These are phyloP conservation scores for Tholera decimalis DNA, from an alignment of 2,888 invertebrate species.

Conservation along the genomic window DNA sequence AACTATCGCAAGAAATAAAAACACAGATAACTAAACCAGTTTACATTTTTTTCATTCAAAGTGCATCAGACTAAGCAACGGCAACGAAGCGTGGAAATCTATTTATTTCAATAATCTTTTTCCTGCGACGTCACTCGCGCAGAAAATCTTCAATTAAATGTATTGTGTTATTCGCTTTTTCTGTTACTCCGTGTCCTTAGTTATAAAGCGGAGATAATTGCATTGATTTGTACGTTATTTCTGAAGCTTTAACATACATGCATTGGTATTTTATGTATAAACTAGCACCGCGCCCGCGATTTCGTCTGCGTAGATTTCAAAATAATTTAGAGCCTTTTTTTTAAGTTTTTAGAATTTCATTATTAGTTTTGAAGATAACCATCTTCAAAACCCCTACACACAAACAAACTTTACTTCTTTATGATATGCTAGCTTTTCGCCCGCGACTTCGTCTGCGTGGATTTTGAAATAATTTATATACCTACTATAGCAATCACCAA, in stretches of 20 bases:
- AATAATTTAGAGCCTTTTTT: no score
- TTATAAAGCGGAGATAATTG: constrained; percentile 4
- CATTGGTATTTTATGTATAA: no score
- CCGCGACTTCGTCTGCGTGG: no score
- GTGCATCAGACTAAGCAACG: constrained; percentile 10
- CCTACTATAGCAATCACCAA: no score
- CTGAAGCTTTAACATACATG: neutral
- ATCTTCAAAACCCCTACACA: no score
- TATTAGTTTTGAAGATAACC: no score
- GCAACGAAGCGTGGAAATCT: constrained; percentile 18
- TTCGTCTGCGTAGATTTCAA: no score
- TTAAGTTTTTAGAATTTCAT: no score
- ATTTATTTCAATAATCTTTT: constrained; percentile 30
- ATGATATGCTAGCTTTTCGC: no score
- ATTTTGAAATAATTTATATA: no score
- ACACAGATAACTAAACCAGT: constrained; percentile 6
- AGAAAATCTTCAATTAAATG: constrained; percentile 6
- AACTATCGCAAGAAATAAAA: constrained; percentile 1
- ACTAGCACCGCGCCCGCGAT: no score
- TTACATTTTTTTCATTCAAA: constrained; percentile 7
- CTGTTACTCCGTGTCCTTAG: neutral
- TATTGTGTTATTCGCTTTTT: constrained; percentile 1
- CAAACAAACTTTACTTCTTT: no score
- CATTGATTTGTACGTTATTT: neutral
- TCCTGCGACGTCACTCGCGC: neutral